Evolutionary conservation across 2,113 vertebrate species (phyloP).

Genomic region (Sciurus niger): DNA sequence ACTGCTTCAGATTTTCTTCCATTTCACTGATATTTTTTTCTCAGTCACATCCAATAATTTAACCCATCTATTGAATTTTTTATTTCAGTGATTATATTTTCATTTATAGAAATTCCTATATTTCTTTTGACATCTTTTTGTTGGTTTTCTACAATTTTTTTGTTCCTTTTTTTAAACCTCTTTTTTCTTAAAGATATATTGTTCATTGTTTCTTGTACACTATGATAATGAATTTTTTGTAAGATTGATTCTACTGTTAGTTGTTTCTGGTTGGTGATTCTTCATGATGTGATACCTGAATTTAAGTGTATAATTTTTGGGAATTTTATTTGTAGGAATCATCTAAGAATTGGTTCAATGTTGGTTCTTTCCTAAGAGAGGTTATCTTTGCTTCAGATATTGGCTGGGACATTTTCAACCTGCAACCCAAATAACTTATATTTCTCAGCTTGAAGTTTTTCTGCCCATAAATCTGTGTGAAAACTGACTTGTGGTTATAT

Average conservation of each 20-base stretch:
- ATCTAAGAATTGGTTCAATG: not conserved
- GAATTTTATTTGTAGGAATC: not conserved
- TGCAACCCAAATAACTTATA: not conserved
- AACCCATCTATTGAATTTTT: not conserved
- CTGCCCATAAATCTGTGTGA: constrained; percentile 2
- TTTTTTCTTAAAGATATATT: not conserved
- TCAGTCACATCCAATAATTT: not conserved
- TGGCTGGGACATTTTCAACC: not conserved
- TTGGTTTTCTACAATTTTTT: not conserved
- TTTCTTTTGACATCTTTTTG: not conserved
- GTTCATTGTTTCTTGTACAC: not conserved
- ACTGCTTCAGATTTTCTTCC: not conserved
- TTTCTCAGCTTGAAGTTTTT: constrained; percentile 34
- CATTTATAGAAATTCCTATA: not conserved
- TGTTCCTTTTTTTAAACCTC: not conserved
- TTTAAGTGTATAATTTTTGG: not conserved
- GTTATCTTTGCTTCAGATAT: constrained; percentile 2
- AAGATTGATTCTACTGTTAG: not conserved
- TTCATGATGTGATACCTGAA: not conserved
- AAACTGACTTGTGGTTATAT: constrained; percentile 16
- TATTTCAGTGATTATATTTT: constrained; percentile 58
- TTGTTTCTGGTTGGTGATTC: not conserved
- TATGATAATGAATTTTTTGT: not conserved
- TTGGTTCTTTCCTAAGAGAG: not conserved
- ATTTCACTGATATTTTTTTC: not conserved